Percentiles rank a stretch among this genome's conserved stretches.
phyloP scores from a whole-genome alignment of 1,140 invertebrate species.

The Sinella curviseta region DNA sequence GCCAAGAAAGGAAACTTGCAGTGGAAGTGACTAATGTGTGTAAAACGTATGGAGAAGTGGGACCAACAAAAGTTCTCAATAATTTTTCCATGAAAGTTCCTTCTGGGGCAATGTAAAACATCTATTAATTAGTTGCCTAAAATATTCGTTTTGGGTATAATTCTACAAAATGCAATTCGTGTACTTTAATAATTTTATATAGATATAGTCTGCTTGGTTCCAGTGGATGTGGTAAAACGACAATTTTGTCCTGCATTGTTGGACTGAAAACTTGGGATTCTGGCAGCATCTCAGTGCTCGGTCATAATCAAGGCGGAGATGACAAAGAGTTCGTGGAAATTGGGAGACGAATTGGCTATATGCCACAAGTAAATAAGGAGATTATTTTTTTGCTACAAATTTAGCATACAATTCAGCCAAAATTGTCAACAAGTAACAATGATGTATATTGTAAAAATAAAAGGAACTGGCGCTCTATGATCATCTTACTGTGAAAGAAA shows the following conservation, averaged over 20 bases:
- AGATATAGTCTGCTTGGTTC: constrained; percentile 56
- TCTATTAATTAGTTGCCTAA: neutral
- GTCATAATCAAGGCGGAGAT: constrained; percentile 52
- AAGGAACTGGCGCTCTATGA: constrained; percentile 35
- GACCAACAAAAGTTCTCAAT: neutral
- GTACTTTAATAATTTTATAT: neutral
- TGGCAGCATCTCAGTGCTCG: constrained; percentile 55
- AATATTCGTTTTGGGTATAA: neutral
- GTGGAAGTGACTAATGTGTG: neutral
- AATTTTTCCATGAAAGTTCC: constrained; percentile 10
- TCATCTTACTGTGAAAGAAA: constrained; percentile 40
- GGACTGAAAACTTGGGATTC: constrained; percentile 52
- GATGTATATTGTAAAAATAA: neutral
- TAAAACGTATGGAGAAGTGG: neutral
- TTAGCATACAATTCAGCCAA: too few species aligned
- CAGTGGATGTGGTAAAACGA: constrained; percentile 55
- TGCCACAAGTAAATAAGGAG: constrained; percentile 36
- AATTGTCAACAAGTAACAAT: neutral
- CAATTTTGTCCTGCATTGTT: constrained; percentile 55
- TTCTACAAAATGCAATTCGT: neutral
- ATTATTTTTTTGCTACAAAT: too few species aligned
- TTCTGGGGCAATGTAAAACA: neutral
- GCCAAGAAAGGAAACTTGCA: too few species aligned
- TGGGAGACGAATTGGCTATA: constrained; percentile 53
- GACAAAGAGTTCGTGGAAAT: constrained; percentile 52